Conservation (phyloP, 2,113 vertebrate species). For the Callocephalon fimbriatum region DNA sequence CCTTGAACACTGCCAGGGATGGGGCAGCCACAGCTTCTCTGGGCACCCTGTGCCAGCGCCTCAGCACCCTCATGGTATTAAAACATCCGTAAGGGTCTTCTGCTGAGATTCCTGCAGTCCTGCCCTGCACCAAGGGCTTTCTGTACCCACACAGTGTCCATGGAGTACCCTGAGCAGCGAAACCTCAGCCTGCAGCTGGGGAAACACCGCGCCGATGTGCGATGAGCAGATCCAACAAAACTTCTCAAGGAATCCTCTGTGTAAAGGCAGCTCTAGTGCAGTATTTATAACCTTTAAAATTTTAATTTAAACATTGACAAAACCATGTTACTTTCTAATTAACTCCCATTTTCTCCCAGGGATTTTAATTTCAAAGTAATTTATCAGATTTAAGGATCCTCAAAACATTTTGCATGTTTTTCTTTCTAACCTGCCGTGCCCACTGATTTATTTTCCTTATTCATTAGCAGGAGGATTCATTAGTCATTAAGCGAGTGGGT, state of each 20-base stretch:
- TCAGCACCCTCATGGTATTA: not conserved
- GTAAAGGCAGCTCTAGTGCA: not conserved
- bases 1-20: not conserved
- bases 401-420: slow-evolving; percentile 78
- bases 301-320: slow-evolving; percentile 81
- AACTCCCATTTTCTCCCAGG: slow-evolving; percentile 83
- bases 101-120: not conserved
- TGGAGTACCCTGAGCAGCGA: fast-evolving
- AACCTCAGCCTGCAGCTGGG: not conserved
- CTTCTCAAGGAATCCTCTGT: not conserved
- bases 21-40: not conserved
- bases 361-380: slow-evolving; percentile 89
- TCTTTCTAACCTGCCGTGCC: slow-evolving; percentile 88
- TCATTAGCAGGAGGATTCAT: slow-evolving; percentile 81
- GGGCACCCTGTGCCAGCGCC: fast-evolving
- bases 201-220: fast-evolving
- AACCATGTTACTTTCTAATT: slow-evolving; percentile 78
- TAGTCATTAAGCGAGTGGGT: slow-evolving; percentile 85
- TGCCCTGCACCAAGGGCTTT: fast-evolving
- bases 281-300: slow-evolving; percentile 64
- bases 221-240: not conserved
- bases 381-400: slow-evolving; percentile 88
- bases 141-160: not conserved
- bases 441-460: slow-evolving; percentile 89
- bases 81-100: not conserved